Evolutionary conservation across 2,888 invertebrate species (phyloP), one percentile per base, ranked within the genome.

Genomic region (Ichneumoninae sp.): DNA sequence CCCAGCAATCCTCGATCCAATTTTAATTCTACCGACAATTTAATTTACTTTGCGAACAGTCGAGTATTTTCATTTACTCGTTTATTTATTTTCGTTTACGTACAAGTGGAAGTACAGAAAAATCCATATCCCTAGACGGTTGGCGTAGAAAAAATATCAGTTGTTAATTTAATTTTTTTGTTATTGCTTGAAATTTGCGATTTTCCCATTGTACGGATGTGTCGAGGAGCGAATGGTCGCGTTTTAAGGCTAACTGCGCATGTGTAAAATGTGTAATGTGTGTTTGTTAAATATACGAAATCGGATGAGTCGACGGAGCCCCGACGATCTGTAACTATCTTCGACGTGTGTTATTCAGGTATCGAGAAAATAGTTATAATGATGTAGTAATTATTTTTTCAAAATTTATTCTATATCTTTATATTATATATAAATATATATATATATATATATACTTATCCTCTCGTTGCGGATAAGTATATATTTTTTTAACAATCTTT

Each of bases 201-300:
- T 76, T 85, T 62, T 83, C 79, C 85, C 36, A 66, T 60, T 8
- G 77, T 80, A 47, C 70, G 89, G 86, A 87, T 87, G 86, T 86
- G 82, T 86, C 85, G 81, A 77, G 86, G 90, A 89, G 83, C 87
- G 89, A 87, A 86, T 87, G 82, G 84, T 87, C 86, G 89, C 87
- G 89, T 87, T 80, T 71, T 70, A 84, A 88, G 87, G 90, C 91
- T 91, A 91, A 68, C 89, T 89, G 91, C 91, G 92, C 92, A 92
- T 92, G 92, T 86, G 89, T 91, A 91, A 89, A 88, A 87, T 87
- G 88, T 90, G 87, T 88, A 86, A 86, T 90, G 86, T 89, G 87
- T 90, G 88, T 88, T 54, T 30, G 87, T 75, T 84, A 69, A 76
- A 84, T 82, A 68, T 79, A 81, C 54, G 76, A 81, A 77, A 82